Percentiles rank a stretch among this genome's conserved stretches.
Conservation (phyloP, 2,797 vertebrate species). For the Hoplostethus mediterraneus region DNA sequence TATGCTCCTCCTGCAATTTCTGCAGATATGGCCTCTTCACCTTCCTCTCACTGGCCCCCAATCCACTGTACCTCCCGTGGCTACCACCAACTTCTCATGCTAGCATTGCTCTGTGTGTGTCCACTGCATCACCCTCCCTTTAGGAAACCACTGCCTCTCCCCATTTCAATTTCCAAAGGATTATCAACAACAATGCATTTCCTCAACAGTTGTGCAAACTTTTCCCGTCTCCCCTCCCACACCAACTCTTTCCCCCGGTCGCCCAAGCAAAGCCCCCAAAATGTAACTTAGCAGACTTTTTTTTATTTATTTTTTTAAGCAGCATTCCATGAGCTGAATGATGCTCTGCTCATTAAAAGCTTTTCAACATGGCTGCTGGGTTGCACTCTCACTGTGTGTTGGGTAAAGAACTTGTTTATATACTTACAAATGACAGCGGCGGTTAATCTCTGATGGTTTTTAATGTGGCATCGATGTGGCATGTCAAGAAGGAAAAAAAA, state of each 20-base stretch:
- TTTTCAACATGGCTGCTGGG: conserved; percentile 44
- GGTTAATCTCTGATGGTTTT: conserved; percentile 81
- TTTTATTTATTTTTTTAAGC: conserved; percentile 21
- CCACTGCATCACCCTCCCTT: conserved; percentile 51
- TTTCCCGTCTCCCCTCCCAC: conserved; percentile 50
- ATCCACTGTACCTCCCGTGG: conserved; percentile 53
- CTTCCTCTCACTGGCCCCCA: conserved; percentile 47
- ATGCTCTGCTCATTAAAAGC: conserved; percentile 66
- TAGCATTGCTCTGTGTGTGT: conserved; percentile 55
- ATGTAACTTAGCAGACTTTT: conserved; percentile 67
- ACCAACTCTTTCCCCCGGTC: conserved; percentile 27
- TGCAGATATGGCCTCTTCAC: conserved; percentile 61
- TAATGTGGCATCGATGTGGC: conserved; percentile 61
- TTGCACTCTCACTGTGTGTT: conserved; percentile 57
- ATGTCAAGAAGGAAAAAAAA: conserved; percentile 49
- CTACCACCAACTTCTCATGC: conserved; percentile 52
- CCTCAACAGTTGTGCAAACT: conserved; percentile 74
- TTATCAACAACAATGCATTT: conserved; percentile 78
- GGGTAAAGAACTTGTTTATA: conserved; percentile 67
- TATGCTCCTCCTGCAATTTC: conserved; percentile 55
- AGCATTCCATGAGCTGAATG: conserved; percentile 71
- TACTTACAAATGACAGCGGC: conserved; percentile 66
- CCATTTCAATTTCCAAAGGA: conserved; percentile 79
- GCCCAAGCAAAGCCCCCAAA: conserved; percentile 68
- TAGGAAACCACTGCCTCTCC: conserved; percentile 53